A percentile compares a stretch with the other conserved stretches of the same genome.
phyloP scores from a whole-genome alignment of 35 echinoderm and acorn worm genomes.

The Eucidaris tribuloides region DNA sequence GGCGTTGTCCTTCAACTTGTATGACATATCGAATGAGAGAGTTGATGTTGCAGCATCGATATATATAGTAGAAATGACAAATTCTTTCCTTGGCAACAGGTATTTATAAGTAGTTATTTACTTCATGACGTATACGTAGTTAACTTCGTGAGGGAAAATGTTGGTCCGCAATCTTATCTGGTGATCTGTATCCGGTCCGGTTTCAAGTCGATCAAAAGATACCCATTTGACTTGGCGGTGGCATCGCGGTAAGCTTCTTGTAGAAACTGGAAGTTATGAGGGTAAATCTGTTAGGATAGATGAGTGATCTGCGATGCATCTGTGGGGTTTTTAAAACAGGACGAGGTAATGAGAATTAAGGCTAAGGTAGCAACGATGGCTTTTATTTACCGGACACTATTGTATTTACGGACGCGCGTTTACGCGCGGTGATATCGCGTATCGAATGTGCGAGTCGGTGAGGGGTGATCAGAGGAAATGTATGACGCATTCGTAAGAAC shows the following conservation, averaged over 20 bases:
- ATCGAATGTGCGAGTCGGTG: too few relatives aligned
- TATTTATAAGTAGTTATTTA: too few relatives aligned
- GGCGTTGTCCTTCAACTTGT: constrained; percentile 43
- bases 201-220: constrained; percentile 51
- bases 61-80: neutral
- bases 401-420: too few relatives aligned
- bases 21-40: constrained; percentile 13
- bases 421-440: too few relatives aligned
- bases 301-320: constrained; percentile 16
- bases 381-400: too few relatives aligned
- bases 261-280: constrained; percentile 21
- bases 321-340: constrained; percentile 46
- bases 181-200: constrained; percentile 16
- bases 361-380: too few relatives aligned
- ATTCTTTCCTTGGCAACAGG: too few relatives aligned
- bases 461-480: too few relatives aligned
- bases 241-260: constrained; percentile 37
- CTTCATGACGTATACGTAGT: neutral
- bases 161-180: neutral
- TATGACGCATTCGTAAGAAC: too few relatives aligned
- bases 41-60: neutral
- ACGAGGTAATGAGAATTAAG: constrained; percentile 69
- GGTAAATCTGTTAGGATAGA: constrained; percentile 60
- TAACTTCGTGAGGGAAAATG: constrained; percentile 29
- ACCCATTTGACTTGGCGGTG: constrained; percentile 21